Evolutionary conservation across 2,797 vertebrate genomes (phyloP), one percentile per base, ranked within the genome.

Genomic region (Distichodus sexfasciatus): DNA sequence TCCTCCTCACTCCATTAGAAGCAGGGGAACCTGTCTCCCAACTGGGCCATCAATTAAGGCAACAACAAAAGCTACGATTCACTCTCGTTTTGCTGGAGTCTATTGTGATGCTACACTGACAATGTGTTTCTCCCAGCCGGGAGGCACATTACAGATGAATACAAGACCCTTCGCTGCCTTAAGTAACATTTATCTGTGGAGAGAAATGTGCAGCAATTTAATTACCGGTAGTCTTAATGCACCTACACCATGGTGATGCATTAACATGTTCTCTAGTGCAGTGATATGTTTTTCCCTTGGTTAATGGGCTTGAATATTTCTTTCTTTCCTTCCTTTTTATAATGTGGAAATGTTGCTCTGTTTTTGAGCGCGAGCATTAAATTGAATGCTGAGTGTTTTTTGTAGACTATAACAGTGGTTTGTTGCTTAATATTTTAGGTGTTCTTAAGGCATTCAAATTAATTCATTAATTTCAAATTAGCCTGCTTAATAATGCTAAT

Each of bases 91-190:
- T 65, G 82, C 84, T 83, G 15, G 66, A 83, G 84, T 75, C 81
- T 89, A 86, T 87, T 87, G 81, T 87, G 81, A 84, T 90, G 80
- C 81, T 87, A 85, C 81, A 75, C 75, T 55, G 78, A 77, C 78
- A 79, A 85, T 85, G 83, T 82, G 81, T 86, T 70, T 82, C 69
- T 79, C 64, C 19, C 38, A 58, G 40, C 33, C 62, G 33, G 50
- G 48, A 64, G 59, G 70, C 66, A 7, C 75, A 62, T 80, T 74
- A 77, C 57, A 40, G 31, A 68, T 66, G 66, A 76, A 73, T 23
- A 40, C 63, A n/a, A 65, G 43, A 50, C 40, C 28, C 31, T 15
- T 31, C 48, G 14, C 14, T 10, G 66, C 57, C 36, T 72, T 69
- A 51, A 62, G 57, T 66, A 72, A 69, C 66, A 23, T 62, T 70